A percentile compares a stretch with the other conserved stretches of the same genome.
Evolutionary conservation across 2,888 invertebrate genomes (phyloP).

Genomic region (Euspilapteryx auroguttella): DNA sequence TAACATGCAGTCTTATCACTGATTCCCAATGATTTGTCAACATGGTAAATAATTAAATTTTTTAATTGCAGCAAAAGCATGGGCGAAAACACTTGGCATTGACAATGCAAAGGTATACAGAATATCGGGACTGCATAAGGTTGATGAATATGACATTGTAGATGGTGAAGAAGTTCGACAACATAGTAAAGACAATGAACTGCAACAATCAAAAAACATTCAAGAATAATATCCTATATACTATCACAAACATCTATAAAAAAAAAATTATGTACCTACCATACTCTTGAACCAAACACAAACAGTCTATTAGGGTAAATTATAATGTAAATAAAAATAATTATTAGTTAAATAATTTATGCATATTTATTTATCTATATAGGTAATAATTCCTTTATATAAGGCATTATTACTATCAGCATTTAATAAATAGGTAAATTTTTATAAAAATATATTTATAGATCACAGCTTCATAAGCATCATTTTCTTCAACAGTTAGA

Average conservation of each 20-base stretch:
- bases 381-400: no score
- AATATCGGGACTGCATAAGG: conserved; percentile 49
- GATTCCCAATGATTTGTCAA: no score
- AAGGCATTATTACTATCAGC: no score
- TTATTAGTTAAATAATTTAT: conserved; percentile 5
- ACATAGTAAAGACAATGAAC: conserved; percentile 6
- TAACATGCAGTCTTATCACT: not conserved
- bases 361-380: no score
- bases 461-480: conserved; percentile 51
- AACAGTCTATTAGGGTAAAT: no score
- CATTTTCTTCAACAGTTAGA: conserved; percentile 41
- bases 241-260: no score
- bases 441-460: no score
- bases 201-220: conserved; percentile 8
- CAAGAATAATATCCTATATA: no score
- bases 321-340: not conserved
- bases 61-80: conserved; percentile 51
- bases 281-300: no score
- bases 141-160: conserved; percentile 47
- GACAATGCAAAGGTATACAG: conserved; percentile 59
- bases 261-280: no score
- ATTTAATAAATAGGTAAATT: no score
- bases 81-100: conserved; percentile 58
- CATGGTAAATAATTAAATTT: not conserved
- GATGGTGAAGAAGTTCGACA: conserved; percentile 24